Conservation (phyloP, 2,113 vertebrate species). For the Andinoacara biseriatus region DNA sequence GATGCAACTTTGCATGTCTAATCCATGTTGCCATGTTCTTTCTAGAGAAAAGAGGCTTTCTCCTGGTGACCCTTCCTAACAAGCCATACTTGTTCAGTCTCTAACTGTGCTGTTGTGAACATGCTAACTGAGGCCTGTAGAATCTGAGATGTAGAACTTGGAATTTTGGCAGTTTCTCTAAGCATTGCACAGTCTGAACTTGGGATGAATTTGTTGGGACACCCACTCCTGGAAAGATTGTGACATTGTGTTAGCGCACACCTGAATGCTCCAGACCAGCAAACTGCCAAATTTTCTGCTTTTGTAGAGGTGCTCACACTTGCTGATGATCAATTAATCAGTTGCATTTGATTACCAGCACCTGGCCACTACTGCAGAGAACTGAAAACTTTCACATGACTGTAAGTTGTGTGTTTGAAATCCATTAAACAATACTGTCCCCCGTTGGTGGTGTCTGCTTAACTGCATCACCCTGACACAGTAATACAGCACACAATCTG, state of each 20-base stretch:
- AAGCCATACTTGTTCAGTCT: neutral
- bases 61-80: neutral
- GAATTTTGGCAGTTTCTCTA: neutral
- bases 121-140: neutral
- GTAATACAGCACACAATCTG: neutral
- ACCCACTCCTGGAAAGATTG: neutral
- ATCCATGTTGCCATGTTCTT: neutral
- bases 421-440: conserved; percentile 23
- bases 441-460: conserved; percentile 21
- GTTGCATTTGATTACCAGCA: neutral
- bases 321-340: neutral
- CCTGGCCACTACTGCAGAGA: neutral
- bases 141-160: neutral
- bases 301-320: neutral
- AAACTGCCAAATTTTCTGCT: neutral
- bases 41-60: neutral
- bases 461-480: neutral
- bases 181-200: neutral
- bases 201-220: neutral
- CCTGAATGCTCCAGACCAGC: neutral
- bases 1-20: neutral
- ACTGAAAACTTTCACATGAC: neutral
- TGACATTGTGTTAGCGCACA: neutral
- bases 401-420: neutral
- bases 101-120: rapidly evolving